Conservation (phyloP, 2,888 invertebrate genomes). For the Rhamnusium bicolor region DNA sequence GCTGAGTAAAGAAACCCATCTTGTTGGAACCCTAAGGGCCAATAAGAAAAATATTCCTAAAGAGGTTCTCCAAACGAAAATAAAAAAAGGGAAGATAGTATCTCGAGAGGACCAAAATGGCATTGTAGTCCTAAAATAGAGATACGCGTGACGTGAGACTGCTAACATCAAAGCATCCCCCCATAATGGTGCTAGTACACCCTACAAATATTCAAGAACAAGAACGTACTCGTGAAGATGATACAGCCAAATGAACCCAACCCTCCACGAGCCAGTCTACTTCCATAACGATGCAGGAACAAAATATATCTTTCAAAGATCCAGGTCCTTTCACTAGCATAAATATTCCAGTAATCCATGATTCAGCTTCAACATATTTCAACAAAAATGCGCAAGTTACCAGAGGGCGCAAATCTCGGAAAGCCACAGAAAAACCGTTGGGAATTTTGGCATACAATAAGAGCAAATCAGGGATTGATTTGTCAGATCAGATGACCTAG, state of each 20-base stretch:
- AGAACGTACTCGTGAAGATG: no score
- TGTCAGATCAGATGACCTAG: no score
- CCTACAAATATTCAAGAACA: neutral
- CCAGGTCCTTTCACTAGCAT: neutral
- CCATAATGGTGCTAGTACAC: conserved; percentile 45
- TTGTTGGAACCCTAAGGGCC: conserved; percentile 55
- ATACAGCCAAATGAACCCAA: no score
- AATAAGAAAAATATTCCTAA: conserved; percentile 52
- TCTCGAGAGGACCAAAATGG: conserved; percentile 59
- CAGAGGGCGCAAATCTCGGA: neutral
- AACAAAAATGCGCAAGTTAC: neutral
- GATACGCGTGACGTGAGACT: conserved; percentile 61
- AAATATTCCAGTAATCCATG: neutral
- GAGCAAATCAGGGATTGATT: conserved; percentile 62
- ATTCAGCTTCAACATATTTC: neutral
- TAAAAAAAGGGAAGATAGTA: conserved; percentile 56
- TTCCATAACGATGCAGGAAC: neutral
- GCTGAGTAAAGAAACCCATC: conserved; percentile 58
- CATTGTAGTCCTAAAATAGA: conserved; percentile 60
- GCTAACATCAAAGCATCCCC: conserved; percentile 61
- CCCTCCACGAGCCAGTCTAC: neutral
- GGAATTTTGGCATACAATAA: conserved; percentile 50
- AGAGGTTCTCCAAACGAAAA: conserved; percentile 50
- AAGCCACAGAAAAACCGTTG: conserved; percentile 50
- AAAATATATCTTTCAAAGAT: neutral